These are phyloP conservation scores for Branchipolynoe longqiensis DNA, from an alignment of 2,888 invertebrate genomes.

Conservation along the genomic window DNA sequence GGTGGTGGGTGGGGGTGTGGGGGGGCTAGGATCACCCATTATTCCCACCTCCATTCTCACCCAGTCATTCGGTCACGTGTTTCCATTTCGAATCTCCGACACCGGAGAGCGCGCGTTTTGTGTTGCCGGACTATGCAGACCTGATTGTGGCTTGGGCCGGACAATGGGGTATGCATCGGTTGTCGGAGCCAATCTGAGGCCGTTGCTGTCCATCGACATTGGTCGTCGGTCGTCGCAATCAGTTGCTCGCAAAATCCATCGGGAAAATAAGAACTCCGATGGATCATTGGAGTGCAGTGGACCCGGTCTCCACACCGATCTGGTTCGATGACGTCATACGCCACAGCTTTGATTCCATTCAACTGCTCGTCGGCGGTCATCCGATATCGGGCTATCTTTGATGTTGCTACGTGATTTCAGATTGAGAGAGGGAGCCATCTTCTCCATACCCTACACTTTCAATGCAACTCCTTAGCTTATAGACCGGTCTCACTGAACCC, in stretches of 20 bases:
- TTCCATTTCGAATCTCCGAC: too few species aligned
- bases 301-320: background rate
- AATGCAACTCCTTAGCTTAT: background rate
- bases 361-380: background rate
- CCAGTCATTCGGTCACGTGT: too few species aligned
- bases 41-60: too few species aligned
- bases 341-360: background rate
- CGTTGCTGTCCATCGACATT: too few species aligned
- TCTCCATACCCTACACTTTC: background rate
- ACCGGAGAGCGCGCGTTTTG: too few species aligned
- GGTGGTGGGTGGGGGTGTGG: too few species aligned
- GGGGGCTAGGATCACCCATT: too few species aligned
- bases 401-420: background rate
- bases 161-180: background rate
- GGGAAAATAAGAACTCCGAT: too few species aligned
- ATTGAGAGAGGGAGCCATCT: constrained; percentile 6
- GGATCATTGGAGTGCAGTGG: too few species aligned
- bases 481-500: background rate
- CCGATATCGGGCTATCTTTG: constrained; percentile 2
- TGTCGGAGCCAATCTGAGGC: constrained; percentile 6
- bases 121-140: too few species aligned
- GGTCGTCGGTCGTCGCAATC: too few species aligned
- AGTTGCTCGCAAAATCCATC: too few species aligned
- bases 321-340: background rate
- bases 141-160: background rate